These are phyloP conservation scores for Todiramphus chloris DNA, from an alignment of 2,113 vertebrate genomes.

Conservation along the genomic window DNA sequence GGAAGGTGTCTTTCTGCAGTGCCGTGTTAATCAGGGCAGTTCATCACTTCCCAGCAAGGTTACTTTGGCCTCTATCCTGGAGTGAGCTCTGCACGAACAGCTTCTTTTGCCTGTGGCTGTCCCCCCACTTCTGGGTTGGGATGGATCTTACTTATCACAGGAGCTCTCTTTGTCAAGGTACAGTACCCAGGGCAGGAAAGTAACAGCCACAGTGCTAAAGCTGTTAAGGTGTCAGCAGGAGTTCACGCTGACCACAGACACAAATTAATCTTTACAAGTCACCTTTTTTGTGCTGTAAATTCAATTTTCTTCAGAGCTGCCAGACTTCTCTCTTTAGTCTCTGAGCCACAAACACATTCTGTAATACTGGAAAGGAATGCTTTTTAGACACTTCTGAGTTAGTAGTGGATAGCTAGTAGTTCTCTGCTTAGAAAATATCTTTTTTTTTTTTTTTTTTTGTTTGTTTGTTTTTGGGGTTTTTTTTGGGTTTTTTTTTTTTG, in stretches of 20 bases:
- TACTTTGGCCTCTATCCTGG: neutral
- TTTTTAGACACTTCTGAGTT: neutral
- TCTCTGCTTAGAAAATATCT: neutral
- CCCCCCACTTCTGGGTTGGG: fast-evolving
- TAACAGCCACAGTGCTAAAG: neutral
- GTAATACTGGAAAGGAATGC: neutral
- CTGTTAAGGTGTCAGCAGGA: neutral
- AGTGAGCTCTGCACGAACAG: neutral
- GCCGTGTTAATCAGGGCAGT: neutral
- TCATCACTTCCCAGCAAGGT: neutral
- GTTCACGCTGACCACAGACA: neutral
- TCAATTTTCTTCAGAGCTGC: neutral
- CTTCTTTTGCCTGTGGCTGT: neutral
- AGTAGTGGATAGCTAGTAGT: neutral
- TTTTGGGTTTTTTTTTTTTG: neutral
- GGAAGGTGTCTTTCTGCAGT: neutral
- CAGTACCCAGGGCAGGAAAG: neutral
- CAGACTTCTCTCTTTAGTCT: neutral
- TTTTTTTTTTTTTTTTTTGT: neutral
- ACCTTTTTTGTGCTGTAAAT: neutral
- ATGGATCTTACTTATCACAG: neutral
- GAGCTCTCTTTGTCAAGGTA: neutral
- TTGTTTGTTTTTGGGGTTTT: no score
- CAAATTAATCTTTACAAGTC: neutral
- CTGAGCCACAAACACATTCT: neutral